Base-by-base conservation (phyloP, 2,888 invertebrate genomes). In the Rhogogaster chlorosoma region DNA sequence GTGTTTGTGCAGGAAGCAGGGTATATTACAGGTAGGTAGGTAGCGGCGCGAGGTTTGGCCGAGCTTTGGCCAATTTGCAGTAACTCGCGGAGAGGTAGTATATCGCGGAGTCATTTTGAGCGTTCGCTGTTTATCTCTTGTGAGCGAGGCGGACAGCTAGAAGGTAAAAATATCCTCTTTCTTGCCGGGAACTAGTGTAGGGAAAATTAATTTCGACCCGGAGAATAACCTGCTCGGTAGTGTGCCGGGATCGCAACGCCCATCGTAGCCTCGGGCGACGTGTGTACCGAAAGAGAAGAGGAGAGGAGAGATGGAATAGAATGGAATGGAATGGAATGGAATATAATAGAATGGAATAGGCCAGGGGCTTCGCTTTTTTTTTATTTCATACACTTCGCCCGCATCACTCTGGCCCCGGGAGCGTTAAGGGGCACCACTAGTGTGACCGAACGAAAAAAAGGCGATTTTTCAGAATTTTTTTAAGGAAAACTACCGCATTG, bases 51-150 rank as follows among this genome's bases (percentile, higher is more conserved):
- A 71, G 83, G 3, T 32, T 22, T n/a, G 87, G 87, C 87, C 87
- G 86, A 86, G 86, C 87, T 88, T 87, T 84, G 87, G 88, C 88
- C 91, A 91, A 90, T 91, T 91, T 91, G 89, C 91, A 90, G 90
- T 91, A 91, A 91, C 89, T 90, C 87, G 88, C 87, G 87, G 80
- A 87, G 87, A 88, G 89, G 53, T 42, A 15, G 42, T 73, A 73
- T 38, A 73, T 22, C 77, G 49, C 32, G 32, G 15, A 6, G 29
- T 53, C n/a, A n/a, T 77, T 77, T 77, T 77, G 77, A 77, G 53
- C 77, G 77, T 45, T 77, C 49, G 77, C 53, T 77, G 77, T 77
- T 77, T 77, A 77, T 77, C 77, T 53, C 29, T 22, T 9, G 53
- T 29, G 29, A 26, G 29, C 53, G 49, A 77, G 49, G 77, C 77